Evolutionary conservation across 2,888 invertebrate species (phyloP).

Genomic region (Harpalus rufipes): DNA sequence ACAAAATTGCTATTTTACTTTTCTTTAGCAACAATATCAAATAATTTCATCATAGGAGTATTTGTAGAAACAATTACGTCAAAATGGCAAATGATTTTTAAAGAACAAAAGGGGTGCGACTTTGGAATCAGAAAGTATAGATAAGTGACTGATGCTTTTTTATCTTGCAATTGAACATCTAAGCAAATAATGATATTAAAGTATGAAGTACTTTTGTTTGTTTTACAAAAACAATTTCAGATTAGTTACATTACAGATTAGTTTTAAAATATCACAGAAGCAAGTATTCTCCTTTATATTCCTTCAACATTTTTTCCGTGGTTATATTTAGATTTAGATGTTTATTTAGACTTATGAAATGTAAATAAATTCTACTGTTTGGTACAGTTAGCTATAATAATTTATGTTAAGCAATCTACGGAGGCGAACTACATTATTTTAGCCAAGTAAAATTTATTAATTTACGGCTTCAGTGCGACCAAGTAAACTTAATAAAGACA

Average conservation of each 20-base stretch:
- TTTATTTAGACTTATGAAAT: constrained; percentile 14
- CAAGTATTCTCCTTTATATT: constrained; percentile 13
- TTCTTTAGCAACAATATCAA: neutral
- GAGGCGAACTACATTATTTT: neutral
- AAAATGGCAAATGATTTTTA: neutral
- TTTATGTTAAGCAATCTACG: constrained; percentile 15
- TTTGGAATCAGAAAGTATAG: constrained; percentile 29
- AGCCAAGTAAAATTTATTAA: too few species aligned
- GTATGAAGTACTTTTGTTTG: constrained; percentile 28
- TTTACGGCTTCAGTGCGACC: too few species aligned
- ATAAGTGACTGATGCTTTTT: constrained; percentile 11
- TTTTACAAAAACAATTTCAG: constrained; percentile 22
- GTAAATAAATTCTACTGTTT: constrained; percentile 31
- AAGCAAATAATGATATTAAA: constrained; percentile 24
- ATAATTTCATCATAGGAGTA: neutral
- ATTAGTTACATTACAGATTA: neutral
- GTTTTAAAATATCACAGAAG: constrained; percentile 1
- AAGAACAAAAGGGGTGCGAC: constrained; percentile 20
- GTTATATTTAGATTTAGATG: constrained; percentile 11
- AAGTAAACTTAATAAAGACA: too few species aligned
- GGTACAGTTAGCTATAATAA: constrained; percentile 8
- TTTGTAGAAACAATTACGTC: neutral
- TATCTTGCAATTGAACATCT: constrained; percentile 34
- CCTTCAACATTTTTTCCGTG: constrained; percentile 10
- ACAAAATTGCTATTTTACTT: neutral